phyloP scores from a whole-genome alignment of 2,888 invertebrate species.

The Rhopalosiphum nymphaeae region DNA sequence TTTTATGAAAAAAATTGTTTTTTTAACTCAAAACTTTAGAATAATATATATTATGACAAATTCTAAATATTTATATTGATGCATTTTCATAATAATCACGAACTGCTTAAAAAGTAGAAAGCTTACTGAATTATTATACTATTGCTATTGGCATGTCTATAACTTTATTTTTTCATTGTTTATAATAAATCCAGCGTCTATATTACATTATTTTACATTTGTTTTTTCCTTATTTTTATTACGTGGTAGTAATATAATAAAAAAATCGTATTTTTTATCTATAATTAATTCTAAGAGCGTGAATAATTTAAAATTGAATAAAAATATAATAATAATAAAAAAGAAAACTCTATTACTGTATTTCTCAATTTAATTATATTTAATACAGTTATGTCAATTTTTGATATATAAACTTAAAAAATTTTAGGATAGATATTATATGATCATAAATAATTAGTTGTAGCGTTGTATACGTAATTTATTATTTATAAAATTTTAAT shows the following conservation, averaged over 20 bases:
- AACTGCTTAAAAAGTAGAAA: neutral
- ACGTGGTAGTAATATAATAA: neutral
- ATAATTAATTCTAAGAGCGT: neutral
- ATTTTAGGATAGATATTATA: neutral
- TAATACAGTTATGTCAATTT: neutral
- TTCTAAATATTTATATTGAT: neutral
- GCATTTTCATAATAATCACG: neutral
- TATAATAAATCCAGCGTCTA: neutral
- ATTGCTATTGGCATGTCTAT: neutral
- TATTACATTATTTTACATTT: neutral
- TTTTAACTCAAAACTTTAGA: too few species aligned
- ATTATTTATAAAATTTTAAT: neutral
- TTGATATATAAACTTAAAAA: neutral
- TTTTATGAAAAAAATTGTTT: too few species aligned
- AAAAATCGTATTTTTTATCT: neutral
- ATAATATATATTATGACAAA: neutral
- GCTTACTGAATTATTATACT: neutral
- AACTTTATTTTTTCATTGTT: neutral
- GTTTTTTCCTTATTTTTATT: neutral
- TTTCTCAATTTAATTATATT: neutral
- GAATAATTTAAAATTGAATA: conserved; percentile 41
- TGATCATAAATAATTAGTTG: neutral
- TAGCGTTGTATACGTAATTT: neutral
- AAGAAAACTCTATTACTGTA: neutral
- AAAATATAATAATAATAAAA: conserved; percentile 8